Evolutionary conservation across 2,113 vertebrate genomes (phyloP), one percentile per base, ranked within the genome.

Genomic region (Trichomycterus rosablanca): DNA sequence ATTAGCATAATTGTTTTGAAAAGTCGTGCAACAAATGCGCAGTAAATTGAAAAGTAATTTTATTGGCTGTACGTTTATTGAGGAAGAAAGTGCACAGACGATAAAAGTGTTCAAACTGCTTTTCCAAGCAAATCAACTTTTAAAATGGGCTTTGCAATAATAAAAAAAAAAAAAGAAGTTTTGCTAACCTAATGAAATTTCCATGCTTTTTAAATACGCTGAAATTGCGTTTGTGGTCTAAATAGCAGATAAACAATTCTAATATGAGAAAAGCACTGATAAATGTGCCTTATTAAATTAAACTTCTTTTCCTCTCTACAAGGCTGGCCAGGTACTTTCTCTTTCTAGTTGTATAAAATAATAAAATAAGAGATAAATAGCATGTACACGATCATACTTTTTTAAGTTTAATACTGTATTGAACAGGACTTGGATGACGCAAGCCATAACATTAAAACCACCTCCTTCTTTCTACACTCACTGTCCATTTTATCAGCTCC

Each of bases 171-270:
- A 48, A 64, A 23, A 26, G 3, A 6, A 23, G 46, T 35, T 63
- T 45, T 28, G 15, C n/a, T 19, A 56, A 16, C 11, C 42, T 64
- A 45, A 64, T 56, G 20, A 26, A 46, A 64, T 54, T 59, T 64
- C 35, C 30, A 34, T 7, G 55, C 18, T 42, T 49, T 18, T 39
- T 42, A 70, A 60, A 65, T 60, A 15, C 65, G 44, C 26, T 28
- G 55, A 59, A 60, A 70, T 42, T 49, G 48, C 30, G n/a, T 46
- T 64, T 18, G 39, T 59, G 54, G 24, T 26, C 40, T 20, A 65
- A 63, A 54, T 46, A 40, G 12, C 42, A 34, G 7, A 53, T 37
- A 24, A 42, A 51, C 19, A 24, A 24, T 35, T 64, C 30, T 6
- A 55, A 46, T 54, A 53, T 3, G 40, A 30, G 39, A 55, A 44